A percentile compares a stretch with the other conserved stretches of the same genome.
These are phyloP conservation scores for Margarornis squamiger DNA, from an alignment of 2,797 vertebrate species.

Conservation along the genomic window DNA sequence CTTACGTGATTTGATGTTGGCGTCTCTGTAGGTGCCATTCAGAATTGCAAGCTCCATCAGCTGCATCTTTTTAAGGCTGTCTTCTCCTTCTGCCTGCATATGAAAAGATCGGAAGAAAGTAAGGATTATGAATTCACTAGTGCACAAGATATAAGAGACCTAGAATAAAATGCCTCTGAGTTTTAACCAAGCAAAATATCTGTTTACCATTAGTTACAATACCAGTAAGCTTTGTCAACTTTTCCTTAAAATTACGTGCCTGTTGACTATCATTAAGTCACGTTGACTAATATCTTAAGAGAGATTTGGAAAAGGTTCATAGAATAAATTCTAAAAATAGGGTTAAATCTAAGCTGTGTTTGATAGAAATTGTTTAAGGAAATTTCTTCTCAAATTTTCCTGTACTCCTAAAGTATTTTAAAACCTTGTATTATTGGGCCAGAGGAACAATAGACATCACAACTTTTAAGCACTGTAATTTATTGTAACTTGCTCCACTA, in stretches of 20 bases:
- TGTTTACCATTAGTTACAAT: neutral
- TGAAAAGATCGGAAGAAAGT: constrained; percentile 8
- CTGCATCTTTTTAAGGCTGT: constrained; percentile 99
- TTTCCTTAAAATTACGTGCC: neutral
- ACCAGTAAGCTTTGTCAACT: neutral
- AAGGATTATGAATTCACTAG: neutral
- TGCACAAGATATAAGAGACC: neutral
- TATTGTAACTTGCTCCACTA: neutral
- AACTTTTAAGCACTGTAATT: neutral
- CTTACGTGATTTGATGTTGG: constrained; percentile 99
- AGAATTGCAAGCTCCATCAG: constrained; percentile 99
- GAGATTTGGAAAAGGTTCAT: neutral
- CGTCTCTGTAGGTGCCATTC: constrained; percentile 98
- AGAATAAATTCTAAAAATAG: neutral
- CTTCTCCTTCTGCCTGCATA: constrained; percentile 93
- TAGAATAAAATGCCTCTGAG: neutral
- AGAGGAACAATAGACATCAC: neutral
- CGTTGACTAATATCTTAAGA: neutral
- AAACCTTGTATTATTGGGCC: neutral
- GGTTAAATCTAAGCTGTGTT: neutral
- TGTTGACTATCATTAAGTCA: neutral
- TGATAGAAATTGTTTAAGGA: neutral
- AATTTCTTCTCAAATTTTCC: neutral
- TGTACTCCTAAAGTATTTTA: neutral
- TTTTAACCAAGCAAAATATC: neutral